Percentiles rank a stretch among this genome's conserved stretches.
phyloP scores from a whole-genome alignment of 2,797 vertebrate genomes.

The Liasis olivaceus region DNA sequence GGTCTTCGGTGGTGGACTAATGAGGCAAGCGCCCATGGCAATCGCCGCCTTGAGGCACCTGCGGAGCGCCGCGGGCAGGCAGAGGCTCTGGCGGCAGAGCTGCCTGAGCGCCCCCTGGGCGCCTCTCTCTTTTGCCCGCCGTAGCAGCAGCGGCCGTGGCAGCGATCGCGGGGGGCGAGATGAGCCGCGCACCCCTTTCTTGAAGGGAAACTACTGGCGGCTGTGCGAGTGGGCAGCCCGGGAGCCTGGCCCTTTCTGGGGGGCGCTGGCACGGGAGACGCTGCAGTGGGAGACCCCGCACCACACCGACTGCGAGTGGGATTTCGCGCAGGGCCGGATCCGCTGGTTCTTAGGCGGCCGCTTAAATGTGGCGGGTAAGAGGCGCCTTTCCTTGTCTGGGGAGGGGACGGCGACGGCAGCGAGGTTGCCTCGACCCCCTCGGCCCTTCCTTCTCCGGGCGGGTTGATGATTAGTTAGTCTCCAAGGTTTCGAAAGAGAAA shows the following conservation, averaged over 20 bases:
- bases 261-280: slow-evolving; percentile 76
- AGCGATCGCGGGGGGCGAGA: background rate
- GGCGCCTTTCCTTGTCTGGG: background rate
- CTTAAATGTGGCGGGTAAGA: slow-evolving; percentile 91
- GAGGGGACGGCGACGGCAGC: background rate
- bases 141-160: background rate
- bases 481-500: background rate
- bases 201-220: slow-evolving; percentile 62
- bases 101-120: background rate
- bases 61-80: slow-evolving; percentile 25
- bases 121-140: background rate
- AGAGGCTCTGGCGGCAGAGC: slow-evolving; percentile 15
- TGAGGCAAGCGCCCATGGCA: slow-evolving; percentile 16
- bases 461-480: background rate
- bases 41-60: background rate
- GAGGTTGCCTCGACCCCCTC: background rate
- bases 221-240: slow-evolving; percentile 76
- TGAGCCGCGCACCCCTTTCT: slow-evolving; percentile 32
- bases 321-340: slow-evolving; percentile 74
- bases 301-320: slow-evolving; percentile 79
- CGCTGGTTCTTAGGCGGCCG: slow-evolving; percentile 90
- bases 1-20: background rate
- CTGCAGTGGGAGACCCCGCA: slow-evolving; percentile 85
- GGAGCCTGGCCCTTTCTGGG: slow-evolving; percentile 85
- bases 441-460: no score